A percentile compares a stretch with the other conserved stretches of the same genome.
Evolutionary conservation across 1,140 invertebrate genomes (phyloP).

Genomic region (Coptotermes formosanus): DNA sequence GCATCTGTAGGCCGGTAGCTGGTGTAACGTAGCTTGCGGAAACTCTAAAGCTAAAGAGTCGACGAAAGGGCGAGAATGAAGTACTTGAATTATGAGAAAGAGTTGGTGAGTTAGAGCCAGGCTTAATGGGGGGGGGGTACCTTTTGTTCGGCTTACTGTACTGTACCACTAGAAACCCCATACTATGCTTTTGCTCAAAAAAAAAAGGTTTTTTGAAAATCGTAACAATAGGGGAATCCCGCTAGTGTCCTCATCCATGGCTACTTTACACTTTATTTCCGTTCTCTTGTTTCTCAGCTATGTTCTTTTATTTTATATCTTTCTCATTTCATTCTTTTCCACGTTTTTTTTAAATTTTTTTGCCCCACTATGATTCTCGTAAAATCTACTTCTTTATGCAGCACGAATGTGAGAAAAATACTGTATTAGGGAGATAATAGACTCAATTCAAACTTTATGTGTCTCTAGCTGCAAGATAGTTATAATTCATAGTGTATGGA

Average conservation of each 20-base stretch:
- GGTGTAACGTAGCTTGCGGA: not conserved
- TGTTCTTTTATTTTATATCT: not conserved
- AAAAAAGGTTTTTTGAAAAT: constrained; percentile 3
- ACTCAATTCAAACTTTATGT: not conserved
- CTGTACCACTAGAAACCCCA: not conserved
- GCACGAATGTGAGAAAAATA: not conserved
- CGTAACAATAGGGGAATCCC: not conserved
- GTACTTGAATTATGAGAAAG: not conserved
- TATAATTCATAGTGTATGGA: not conserved
- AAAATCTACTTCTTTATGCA: not conserved
- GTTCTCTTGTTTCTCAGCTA: not conserved
- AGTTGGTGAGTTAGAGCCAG: not conserved
- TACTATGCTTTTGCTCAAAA: not conserved
- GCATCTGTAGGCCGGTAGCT: not conserved
- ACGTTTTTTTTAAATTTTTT: too few species aligned
- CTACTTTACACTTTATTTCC: constrained; percentile 2
- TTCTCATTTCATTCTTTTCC: not conserved
- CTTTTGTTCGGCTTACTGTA: not conserved
- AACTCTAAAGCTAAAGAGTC: not conserved
- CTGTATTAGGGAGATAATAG: not conserved
- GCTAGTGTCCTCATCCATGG: not conserved
- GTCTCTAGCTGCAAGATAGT: not conserved
- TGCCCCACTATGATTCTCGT: not conserved
- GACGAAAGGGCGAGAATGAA: not conserved
- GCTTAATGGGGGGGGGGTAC: not conserved